A percentile compares a stretch with the other conserved stretches of the same genome.
Evolutionary conservation across 1,140 invertebrate genomes (phyloP).

Genomic region (Panulirus ornatus): DNA sequence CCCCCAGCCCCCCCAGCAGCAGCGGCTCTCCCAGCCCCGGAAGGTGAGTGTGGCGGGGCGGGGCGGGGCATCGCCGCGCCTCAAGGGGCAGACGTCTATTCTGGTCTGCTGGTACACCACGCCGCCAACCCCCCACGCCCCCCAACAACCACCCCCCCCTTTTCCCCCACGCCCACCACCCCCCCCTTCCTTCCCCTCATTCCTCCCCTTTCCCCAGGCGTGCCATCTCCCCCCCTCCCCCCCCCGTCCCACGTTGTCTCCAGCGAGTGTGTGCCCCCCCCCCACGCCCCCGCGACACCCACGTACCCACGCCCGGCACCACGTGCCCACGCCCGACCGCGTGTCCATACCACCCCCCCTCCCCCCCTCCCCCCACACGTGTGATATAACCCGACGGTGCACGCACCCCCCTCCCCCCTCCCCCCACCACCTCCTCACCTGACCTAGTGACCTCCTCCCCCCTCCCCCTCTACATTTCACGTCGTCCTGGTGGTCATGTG

Average conservation of each 20-base stretch:
- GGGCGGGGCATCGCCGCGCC: too few relatives aligned
- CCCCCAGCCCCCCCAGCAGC: background rate
- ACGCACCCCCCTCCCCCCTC: background rate
- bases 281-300: background rate
- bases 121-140: background rate
- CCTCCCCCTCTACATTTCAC: too few relatives aligned
- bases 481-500: too few relatives aligned
- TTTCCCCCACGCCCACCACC: background rate
- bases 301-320: background rate
- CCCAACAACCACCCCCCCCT: background rate
- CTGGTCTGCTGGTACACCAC: conserved; percentile 6
- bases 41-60: background rate
- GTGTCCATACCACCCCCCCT: background rate
- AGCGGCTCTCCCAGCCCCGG: background rate
- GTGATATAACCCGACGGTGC: too few relatives aligned
- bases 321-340: background rate
- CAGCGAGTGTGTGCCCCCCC: too few relatives aligned
- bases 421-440: background rate
- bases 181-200: background rate
- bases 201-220: background rate
- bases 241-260: too few relatives aligned
- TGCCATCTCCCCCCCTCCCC: too few relatives aligned
- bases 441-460: too few relatives aligned
- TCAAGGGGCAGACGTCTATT: background rate
- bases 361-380: background rate